Percentiles rank a stretch among this genome's conserved stretches.
phyloP scores from a whole-genome alignment of 2,888 invertebrate species.

The Ormyrus nitidulus region DNA sequence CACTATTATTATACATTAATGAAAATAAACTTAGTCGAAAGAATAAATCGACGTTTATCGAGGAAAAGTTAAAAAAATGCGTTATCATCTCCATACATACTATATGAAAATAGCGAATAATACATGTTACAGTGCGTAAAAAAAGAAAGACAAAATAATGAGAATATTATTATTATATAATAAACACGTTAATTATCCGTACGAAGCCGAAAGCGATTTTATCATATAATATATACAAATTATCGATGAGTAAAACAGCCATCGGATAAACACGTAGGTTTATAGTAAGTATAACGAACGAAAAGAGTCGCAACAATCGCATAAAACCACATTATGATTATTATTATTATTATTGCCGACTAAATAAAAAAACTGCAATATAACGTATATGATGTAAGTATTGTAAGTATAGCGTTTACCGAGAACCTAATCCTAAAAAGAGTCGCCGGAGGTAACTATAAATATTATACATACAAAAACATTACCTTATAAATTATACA shows the following conservation, averaged over 20 bases:
- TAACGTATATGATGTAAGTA: slow-evolving; percentile 60
- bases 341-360: slow-evolving; percentile 55
- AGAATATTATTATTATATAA: slow-evolving; percentile 46
- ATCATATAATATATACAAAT: slow-evolving; percentile 2
- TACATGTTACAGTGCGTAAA: slow-evolving; percentile 33
- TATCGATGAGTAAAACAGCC: slow-evolving; percentile 11
- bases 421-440: slow-evolving; percentile 31
- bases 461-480: slow-evolving; percentile 20
- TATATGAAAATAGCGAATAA: slow-evolving; percentile 20
- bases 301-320: slow-evolving; percentile 17
- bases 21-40: slow-evolving; percentile 9
- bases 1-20: not conserved
- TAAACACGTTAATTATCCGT: slow-evolving; percentile 28
- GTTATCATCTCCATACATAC: slow-evolving; percentile 11
- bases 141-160: slow-evolving; percentile 37
- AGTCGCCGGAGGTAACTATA: slow-evolving; percentile 30
- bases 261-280: not conserved
- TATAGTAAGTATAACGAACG: slow-evolving; percentile 16
- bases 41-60: slow-evolving; percentile 44
- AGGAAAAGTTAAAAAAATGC: slow-evolving; percentile 33
- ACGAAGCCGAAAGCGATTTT: not conserved
- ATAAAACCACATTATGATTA: slow-evolving; percentile 52
- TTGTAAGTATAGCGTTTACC: slow-evolving; percentile 58
- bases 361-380: slow-evolving; percentile 61
- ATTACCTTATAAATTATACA: too few relatives aligned